These are phyloP conservation scores for Sclerodermus sp. DNA, from an alignment of 2,888 invertebrate species.

Conservation along the genomic window DNA sequence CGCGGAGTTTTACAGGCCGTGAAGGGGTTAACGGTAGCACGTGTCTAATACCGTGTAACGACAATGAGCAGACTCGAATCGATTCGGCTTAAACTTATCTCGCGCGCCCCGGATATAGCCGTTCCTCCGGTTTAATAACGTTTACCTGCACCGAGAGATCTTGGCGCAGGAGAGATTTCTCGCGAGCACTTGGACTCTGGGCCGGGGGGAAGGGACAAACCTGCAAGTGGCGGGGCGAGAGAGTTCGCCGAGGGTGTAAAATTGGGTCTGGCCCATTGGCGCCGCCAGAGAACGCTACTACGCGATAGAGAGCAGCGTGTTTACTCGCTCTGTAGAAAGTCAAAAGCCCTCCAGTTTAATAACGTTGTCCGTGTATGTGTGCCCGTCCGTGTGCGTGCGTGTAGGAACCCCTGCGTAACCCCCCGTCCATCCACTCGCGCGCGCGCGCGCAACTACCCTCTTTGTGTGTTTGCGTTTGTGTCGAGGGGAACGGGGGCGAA, in stretches of 20 bases:
- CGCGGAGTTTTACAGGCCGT: too few relatives aligned
- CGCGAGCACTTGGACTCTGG: conserved; percentile 1
- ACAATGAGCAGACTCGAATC: neutral
- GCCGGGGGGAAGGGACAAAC: too few relatives aligned
- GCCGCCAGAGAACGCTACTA: neutral
- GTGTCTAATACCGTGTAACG: too few relatives aligned
- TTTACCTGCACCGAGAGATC: conserved; percentile 19
- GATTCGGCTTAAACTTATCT: conserved; percentile 1
- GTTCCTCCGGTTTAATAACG: conserved; percentile 25
- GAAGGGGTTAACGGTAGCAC: too few relatives aligned
- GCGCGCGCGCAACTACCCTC: too few relatives aligned
- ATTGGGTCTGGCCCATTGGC: conserved; percentile 23
- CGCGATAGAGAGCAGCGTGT: conserved; percentile 23
- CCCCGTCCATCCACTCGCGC: too few relatives aligned
- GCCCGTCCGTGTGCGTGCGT: conserved; percentile 6
- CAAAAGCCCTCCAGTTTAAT: conserved; percentile 48
- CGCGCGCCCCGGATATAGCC: conserved; percentile 18
- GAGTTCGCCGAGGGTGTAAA: conserved; percentile 15
- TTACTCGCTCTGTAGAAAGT: conserved; percentile 39
- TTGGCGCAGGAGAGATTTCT: conserved; percentile 18
- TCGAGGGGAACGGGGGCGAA: too few relatives aligned
- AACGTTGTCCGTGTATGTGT: conserved; percentile 32
- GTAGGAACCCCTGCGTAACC: conserved; percentile 4
- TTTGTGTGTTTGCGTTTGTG: too few relatives aligned
- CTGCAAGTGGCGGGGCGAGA: neutral